Base-by-base conservation (phyloP, 2,113 vertebrate species). In the Pelobates fuscus region DNA sequence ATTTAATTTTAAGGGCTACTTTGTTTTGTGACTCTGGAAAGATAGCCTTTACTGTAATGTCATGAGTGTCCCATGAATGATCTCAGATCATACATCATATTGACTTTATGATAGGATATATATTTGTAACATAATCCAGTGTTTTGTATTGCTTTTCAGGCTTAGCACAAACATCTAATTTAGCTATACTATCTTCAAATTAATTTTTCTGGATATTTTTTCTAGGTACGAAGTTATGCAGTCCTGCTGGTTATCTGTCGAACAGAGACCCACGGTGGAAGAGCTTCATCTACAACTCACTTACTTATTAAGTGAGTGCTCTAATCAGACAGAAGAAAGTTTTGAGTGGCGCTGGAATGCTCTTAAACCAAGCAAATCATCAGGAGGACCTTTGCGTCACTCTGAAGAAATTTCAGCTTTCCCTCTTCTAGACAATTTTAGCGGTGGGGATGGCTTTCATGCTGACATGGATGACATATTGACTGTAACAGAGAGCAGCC, bases 191-290 rank as follows among this genome's bases (percentile, higher is more conserved):
- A 37, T 5, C 11, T 18, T 66, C 23, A 44, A 26, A 6, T 15
- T 49, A 17, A 37, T 1, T n/a, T 20, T 69, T 14, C 46, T 1
- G 43, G 18, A 25, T 60, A 20, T 67, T 44, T 71, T 49, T 78
- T 62, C 58, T 79, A 96, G 95, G 95, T 96, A 96, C 60, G 95
- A 97, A 80, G 95, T 96, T 78, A 92, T 97, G 91, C 95, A 96
- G 86, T 95, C 94, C 8, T 96, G 95, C 83, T 97, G 94, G 94
- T 84, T 95, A 27, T 90, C 92, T 2, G 85, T 91, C 2, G 92
- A 91, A 37, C 94, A 95, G 71, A 93, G 95, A 2, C 94, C 94
- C 8, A 90, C 93, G 0, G 89, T 94, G 24, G 91, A 92, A 1
- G 93, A 96, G 62, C 85, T 97, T 57, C 95, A 96, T 59, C 89